These are phyloP conservation scores for Sylvicapra grimmia DNA, from an alignment of 2,113 vertebrate species.

Conservation along the genomic window DNA sequence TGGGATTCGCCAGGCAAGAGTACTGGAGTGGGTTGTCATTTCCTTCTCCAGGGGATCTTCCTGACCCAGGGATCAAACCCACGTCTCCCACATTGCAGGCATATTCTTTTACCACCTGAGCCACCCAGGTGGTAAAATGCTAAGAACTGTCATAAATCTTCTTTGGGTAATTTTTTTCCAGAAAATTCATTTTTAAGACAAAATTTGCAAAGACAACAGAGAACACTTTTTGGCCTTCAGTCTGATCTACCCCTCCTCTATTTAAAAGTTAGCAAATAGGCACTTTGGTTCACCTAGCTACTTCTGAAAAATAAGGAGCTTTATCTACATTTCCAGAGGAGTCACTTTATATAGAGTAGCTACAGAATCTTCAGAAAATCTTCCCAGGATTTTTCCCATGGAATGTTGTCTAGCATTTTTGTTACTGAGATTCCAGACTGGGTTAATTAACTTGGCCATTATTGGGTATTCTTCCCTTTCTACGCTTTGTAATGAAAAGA, in stretches of 20 bases:
- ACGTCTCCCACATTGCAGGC: not conserved
- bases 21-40: not conserved
- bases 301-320: not conserved
- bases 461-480: not conserved
- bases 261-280: not conserved
- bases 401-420: not conserved
- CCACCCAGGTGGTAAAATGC: not conserved
- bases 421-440: not conserved
- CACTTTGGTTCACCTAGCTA: not conserved
- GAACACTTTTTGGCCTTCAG: not conserved
- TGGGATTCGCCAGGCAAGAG: not conserved
- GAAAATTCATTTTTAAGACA: slow-evolving; percentile 5
- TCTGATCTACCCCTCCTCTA: not conserved
- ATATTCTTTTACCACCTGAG: not conserved
- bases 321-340: not conserved
- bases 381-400: not conserved
- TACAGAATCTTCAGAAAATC: not conserved
- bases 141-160: not conserved
- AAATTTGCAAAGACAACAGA: not conserved
- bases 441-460: not conserved
- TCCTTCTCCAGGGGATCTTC: not conserved
- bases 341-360: not conserved
- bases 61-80: not conserved
- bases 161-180: not conserved
- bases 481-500: not conserved